Percentiles rank a stretch among this genome's conserved stretches.
Conservation (phyloP, 2,888 invertebrate genomes). For the Phrixothrix hirtus region DNA sequence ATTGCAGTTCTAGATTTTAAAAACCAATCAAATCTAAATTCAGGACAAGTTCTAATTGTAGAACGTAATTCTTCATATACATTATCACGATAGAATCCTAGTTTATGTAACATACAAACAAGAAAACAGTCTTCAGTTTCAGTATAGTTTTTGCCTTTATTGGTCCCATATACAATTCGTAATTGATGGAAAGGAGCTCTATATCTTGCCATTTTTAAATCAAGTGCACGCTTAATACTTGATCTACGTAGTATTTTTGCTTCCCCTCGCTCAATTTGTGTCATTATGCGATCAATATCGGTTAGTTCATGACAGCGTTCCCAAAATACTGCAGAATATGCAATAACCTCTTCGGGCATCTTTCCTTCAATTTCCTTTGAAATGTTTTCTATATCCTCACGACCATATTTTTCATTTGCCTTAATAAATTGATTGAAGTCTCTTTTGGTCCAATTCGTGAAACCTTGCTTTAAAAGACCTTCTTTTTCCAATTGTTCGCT, state of each 20-base stretch:
- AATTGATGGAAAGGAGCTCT: conserved; percentile 98
- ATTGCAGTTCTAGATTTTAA: conserved; percentile 97
- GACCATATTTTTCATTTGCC: conserved; percentile 97
- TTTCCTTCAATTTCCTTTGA: conserved; percentile 97
- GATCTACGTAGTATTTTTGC: conserved; percentile 93
- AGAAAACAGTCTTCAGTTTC: conserved; percentile 96
- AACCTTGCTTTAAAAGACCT: conserved; percentile 88
- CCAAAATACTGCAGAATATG: conserved; percentile 98
- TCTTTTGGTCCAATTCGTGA: conserved; percentile 96
- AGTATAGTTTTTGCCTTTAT: conserved; percentile 97
- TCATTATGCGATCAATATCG: conserved; percentile 97
- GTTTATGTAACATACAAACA: conserved; percentile 97
- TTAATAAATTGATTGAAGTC: conserved; percentile 99
- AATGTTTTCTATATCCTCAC: conserved; percentile 97
- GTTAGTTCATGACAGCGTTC: conserved; percentile 95
- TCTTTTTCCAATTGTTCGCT: conserved; percentile 93
- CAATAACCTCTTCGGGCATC: conserved; percentile 93
- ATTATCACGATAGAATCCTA: conserved; percentile 98
- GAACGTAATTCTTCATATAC: conserved; percentile 97
- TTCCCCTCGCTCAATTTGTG: conserved; percentile 97
- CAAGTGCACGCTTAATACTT: conserved; percentile 78
- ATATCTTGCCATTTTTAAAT: conserved; percentile 89
- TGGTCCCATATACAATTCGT: conserved; percentile 97
- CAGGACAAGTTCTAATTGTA: conserved; percentile 85
- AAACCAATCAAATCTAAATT: conserved; percentile 98